Evolutionary conservation across 2,113 vertebrate genomes (phyloP), one percentile per base, ranked within the genome.

Genomic region (Rhinolophus ferrumequinum): DNA sequence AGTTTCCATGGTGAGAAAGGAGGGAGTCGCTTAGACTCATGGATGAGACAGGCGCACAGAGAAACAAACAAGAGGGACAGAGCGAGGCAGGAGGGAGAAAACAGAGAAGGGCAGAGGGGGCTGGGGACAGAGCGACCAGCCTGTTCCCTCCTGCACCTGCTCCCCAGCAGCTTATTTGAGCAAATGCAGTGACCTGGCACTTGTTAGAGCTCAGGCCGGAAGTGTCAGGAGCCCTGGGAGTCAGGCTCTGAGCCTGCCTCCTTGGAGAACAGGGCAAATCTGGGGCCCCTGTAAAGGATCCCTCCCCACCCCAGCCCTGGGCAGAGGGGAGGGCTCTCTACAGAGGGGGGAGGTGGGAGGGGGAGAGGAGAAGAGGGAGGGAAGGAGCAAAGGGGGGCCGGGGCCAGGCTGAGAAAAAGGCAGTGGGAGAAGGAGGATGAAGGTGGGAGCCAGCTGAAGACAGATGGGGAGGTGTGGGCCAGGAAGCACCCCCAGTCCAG

Each of bases 1-100:
- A 22, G 77, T 88, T 80, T 95, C 96, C 88, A 73, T 69, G 91
- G 44, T 56, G 82, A 90, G 70, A 47, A 41, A 62, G 64, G 62
- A 96, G 54, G 60, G 52, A 82, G 75, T 58, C 41, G 44, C 84
- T 44, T 64, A 88, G 76, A 77, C 24, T 69, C 64, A 58, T 41
- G 94, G 24, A 24, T n/a, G 47, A 24, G 38, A n/a, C 8, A 15
- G 18, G n/a, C 22, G 52, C 21, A 24, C 54, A 38, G 44, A 35
- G 85, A 19, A 69, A 54, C 30, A 21, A 79, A 47, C 47, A 41
- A 86, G 47, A 79, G 47, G 10, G 72, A 5, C 72, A 33, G 35
- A 2, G 52, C 16, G 22, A 33, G 64, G 16, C 28, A 1, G 28
- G 16, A 7, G 26, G 24, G 76, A 16, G 18, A 5, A 52, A 18